These are phyloP conservation scores for Odocoileus virginianus DNA, from an alignment of 2,113 vertebrate species.

Conservation along the genomic window DNA sequence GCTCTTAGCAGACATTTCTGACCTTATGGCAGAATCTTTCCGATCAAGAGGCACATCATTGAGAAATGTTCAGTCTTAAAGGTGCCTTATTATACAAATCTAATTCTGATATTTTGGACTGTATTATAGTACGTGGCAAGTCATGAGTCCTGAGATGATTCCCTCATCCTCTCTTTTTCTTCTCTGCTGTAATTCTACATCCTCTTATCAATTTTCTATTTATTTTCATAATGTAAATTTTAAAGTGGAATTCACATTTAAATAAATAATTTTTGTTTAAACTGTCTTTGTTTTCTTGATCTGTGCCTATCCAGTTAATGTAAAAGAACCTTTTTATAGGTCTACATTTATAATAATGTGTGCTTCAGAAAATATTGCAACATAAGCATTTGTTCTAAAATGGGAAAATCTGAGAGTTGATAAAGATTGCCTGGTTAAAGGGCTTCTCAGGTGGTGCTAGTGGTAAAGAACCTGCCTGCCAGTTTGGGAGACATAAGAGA, in stretches of 20 bases:
- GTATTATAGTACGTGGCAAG: not conserved
- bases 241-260: not conserved
- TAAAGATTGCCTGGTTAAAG: not conserved
- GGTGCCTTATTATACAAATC: not conserved
- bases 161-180: not conserved
- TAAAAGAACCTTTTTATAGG: not conserved
- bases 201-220: not conserved
- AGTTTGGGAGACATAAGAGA: not conserved
- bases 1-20: slow-evolving; percentile 46
- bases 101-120: not conserved
- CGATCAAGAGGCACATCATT: not conserved
- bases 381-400: not conserved
- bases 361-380: not conserved
- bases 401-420: not conserved
- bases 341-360: not conserved
- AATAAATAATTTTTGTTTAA: not conserved
- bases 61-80: not conserved
- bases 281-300: not conserved
- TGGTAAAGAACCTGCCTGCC: not conserved
- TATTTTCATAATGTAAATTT: not conserved
- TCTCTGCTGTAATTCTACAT: not conserved
- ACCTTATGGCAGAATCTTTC: slow-evolving; percentile 33
- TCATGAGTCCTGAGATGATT: not conserved
- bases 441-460: not conserved
- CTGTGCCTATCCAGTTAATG: not conserved